phyloP scores from a whole-genome alignment of 2,888 invertebrate genomes.

The Agrochola circellaris region DNA sequence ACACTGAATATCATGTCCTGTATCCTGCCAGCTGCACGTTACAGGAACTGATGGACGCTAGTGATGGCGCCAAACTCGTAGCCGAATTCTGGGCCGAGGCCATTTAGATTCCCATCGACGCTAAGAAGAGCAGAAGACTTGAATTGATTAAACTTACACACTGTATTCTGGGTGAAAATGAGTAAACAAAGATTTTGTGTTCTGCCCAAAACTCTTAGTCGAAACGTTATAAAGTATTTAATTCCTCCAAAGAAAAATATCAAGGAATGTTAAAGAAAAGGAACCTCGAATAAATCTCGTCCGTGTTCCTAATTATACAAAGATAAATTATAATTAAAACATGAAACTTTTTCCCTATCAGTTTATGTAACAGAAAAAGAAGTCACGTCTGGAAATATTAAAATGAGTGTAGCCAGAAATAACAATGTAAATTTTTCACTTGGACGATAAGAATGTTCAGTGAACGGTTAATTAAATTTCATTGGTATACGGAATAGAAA shows the following conservation, averaged over 20 bases:
- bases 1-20: too few species aligned
- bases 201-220: not conserved
- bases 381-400: conserved; percentile 42
- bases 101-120: too few species aligned
- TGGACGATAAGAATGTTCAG: conserved; percentile 56
- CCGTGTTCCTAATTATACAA: conserved; percentile 29
- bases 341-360: conserved; percentile 37
- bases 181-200: not conserved
- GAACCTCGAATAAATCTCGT: conserved; percentile 36
- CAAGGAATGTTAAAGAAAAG: conserved; percentile 28
- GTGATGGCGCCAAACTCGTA: too few species aligned
- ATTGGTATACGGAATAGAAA: conserved; percentile 62
- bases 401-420: conserved; percentile 44
- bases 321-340: conserved; percentile 50
- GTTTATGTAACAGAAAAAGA: conserved; percentile 40
- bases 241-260: conserved; percentile 29
- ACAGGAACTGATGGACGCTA: too few species aligned
- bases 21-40: too few species aligned
- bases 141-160: not conserved
- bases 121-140: not conserved
- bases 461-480: conserved; percentile 66
- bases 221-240: conserved; percentile 2
- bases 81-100: too few species aligned
- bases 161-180: not conserved
- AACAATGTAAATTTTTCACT: conserved; percentile 51